A percentile compares a stretch with the other conserved stretches of the same genome.
These are phyloP conservation scores for Lissonota sp. DNA, from an alignment of 2,888 invertebrate genomes.

Conservation along the genomic window DNA sequence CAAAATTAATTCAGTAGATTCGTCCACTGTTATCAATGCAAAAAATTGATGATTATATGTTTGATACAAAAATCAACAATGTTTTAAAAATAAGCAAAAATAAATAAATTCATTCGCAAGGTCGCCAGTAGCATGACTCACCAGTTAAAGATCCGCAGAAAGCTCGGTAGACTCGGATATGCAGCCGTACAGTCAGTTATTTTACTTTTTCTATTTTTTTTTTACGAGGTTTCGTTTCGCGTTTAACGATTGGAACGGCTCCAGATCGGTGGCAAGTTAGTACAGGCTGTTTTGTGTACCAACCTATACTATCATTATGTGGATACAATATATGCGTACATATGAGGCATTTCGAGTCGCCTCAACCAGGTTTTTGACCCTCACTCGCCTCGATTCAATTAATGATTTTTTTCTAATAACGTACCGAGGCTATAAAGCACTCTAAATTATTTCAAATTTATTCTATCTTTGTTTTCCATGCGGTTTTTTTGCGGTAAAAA, in stretches of 20 bases:
- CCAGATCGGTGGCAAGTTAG: conserved; percentile 63
- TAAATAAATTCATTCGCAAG: neutral
- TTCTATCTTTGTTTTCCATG: too few relatives aligned
- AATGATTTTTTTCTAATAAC: too few relatives aligned
- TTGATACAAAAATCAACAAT: too few relatives aligned
- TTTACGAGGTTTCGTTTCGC: conserved; percentile 74
- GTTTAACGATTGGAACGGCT: conserved; percentile 74
- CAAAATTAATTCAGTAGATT: too few relatives aligned
- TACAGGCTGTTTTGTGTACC: conserved; percentile 18
- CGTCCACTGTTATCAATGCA: too few relatives aligned
- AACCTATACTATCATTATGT: conserved; percentile 17
- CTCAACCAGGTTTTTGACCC: too few relatives aligned
- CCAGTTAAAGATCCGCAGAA: conserved; percentile 14
- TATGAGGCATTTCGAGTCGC: neutral
- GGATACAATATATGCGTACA: conserved; percentile 1
- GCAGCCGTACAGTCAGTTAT: conserved; percentile 9
- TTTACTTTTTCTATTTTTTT: conserved; percentile 40
- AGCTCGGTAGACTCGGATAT: neutral
- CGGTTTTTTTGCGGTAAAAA: too few relatives aligned
- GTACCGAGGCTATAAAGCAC: too few relatives aligned
- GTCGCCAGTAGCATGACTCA: conserved; percentile 14
- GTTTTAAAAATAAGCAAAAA: neutral
- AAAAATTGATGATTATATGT: too few relatives aligned
- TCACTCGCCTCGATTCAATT: too few relatives aligned
- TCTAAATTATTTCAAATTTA: too few relatives aligned